Base-by-base conservation (phyloP, 2,888 invertebrate species). In the Rhorus exstirpatorius region DNA sequence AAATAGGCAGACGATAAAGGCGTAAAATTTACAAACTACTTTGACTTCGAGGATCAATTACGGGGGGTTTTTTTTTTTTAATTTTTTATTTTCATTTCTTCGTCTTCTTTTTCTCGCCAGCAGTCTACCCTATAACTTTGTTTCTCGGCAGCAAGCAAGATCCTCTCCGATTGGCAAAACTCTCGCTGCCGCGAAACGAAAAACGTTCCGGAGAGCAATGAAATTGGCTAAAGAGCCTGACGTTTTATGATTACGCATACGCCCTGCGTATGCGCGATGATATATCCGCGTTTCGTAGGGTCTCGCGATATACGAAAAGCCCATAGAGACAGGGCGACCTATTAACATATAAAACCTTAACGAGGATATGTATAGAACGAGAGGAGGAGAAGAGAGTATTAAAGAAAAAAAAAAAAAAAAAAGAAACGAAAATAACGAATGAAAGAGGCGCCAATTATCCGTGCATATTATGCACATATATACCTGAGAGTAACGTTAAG, bases 271-370 rank as follows among this genome's bases (percentile, higher is more conserved):
- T n/a, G n/a, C n/a, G n/a, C 49, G 49, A n/a, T 14, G 49, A 46
- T 4, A 10, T n/a, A n/a, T n/a, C n/a, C n/a, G n/a, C n/a, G n/a
- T 21, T 10, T 44, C 44, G 44, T 44, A 6, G 31, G n/a, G n/a
- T n/a, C n/a, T n/a, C n/a, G n/a, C n/a, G n/a, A n/a, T n/a, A n/a
- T n/a, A n/a, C 31, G 31, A 75, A 21, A 14, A 77, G 51, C 31
- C 58, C 35, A 68, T 67, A 67, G 58, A 67, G 41, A 67, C 24
- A n/a, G n/a, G n/a, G 14, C 83, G 83, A 77, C 72, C 81, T 81
- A 87, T 87, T 87, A 87, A 85, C 85, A 87, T 87, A 87, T 86
- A 85, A 87, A 83, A 87, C 80, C 77, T 78, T 85, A 87, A 87
- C 86, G 85, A 86, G 84, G 84, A 79, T 78, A 46, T 38, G 68